Base-by-base conservation (phyloP, 1,140 invertebrate species). In the Pseudomyrmex dendroicus region DNA sequence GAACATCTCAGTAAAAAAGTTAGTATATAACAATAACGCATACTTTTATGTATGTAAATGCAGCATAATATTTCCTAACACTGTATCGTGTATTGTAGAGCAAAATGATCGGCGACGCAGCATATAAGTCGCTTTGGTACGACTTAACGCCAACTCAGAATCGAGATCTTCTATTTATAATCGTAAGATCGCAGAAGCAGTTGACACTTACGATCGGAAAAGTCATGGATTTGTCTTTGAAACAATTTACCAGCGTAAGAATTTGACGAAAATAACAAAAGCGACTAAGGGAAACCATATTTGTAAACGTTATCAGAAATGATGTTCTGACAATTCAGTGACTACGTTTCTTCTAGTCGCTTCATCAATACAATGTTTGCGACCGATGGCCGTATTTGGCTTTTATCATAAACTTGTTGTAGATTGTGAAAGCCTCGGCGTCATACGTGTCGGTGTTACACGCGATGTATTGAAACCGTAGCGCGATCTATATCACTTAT, bases 221-320 rank as follows among this genome's bases (percentile, higher is more conserved):
- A 25, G 62, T 82, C 48, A 63, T 56, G 13, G 68, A 73, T 35
- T 46, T 86, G 2, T 87, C 83, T 5, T 74, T 86, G 20, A 46
- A 77, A 17, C 70, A 57, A n/a, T 87, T 86, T 20, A 44, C 85
- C 22, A 70, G 48, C 54, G 86, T 86, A 86, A 84, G 70, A 15
- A 64, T 62, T 15, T 2, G 68, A 2, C 1, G 3, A 25, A 1
- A 25, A 25, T 25, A 25, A 25, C 25, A 25, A 25, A 4, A 25
- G 25, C 25, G 25, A 25, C 25, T 25, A 25, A 25, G 25, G 2
- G 35, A 35, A 35, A 35, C 5, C 0, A 0, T 35, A 7, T 35
- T 7, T 35, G 35, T 35, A 15, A 0, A 20, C 0, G 0, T 12
- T 3, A 54, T 73, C 25, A 15, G n/a, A 5, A 15, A 8, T 46